Conservation (phyloP, 2,113 vertebrate genomes). For the Asarcornis scutulata region DNA sequence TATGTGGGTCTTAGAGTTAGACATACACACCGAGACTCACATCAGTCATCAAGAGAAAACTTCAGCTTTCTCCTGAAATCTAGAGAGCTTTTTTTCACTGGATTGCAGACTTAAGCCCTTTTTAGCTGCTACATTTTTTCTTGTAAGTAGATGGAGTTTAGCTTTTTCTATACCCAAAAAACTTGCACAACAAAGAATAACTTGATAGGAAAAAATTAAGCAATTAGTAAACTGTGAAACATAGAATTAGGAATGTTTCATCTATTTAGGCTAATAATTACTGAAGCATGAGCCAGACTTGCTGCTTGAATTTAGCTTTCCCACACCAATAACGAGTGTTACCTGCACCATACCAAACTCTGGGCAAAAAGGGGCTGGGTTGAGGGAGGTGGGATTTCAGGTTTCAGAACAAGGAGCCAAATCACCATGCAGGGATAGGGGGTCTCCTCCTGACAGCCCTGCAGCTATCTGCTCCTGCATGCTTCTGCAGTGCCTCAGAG, state of each 20-base stretch:
- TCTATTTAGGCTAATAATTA: background rate
- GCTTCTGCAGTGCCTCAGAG: background rate
- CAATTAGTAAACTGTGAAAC: background rate
- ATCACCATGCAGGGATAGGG: background rate
- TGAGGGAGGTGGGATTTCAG: background rate
- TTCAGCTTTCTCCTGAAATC: background rate
- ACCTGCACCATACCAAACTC: too few relatives aligned
- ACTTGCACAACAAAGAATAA: background rate
- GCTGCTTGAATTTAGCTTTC: background rate
- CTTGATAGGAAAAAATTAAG: background rate
- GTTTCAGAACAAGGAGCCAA: background rate
- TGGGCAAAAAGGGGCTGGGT: rapidly evolving
- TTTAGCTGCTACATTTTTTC: background rate
- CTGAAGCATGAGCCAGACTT: background rate
- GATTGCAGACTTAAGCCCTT: background rate
- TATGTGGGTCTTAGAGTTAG: background rate
- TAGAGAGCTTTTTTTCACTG: background rate
- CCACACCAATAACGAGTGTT: rapidly evolving
- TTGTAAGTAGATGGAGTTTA: background rate
- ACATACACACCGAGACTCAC: background rate
- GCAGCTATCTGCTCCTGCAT: background rate
- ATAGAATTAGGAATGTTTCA: background rate
- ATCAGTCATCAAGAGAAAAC: background rate
- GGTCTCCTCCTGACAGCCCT: background rate
- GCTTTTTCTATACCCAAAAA: background rate